Percentiles rank a stretch among this genome's conserved stretches.
Conservation (phyloP, 1,140 invertebrate genomes). For the Andricus grossulariae region DNA sequence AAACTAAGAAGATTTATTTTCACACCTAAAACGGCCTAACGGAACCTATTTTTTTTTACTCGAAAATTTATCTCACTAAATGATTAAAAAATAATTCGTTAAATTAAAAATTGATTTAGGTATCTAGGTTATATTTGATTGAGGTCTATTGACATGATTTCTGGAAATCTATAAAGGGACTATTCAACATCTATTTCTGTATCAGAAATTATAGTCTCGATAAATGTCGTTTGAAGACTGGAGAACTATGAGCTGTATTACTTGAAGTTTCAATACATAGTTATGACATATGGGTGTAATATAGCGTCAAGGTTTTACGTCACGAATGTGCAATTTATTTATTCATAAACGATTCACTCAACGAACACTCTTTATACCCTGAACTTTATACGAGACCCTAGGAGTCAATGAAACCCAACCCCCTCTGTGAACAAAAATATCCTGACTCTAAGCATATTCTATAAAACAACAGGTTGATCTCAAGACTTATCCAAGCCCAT, state of each 20-base stretch:
- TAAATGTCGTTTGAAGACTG: neutral
- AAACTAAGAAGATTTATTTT: too few species aligned
- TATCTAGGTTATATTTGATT: neutral
- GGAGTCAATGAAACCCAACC: conserved; percentile 24
- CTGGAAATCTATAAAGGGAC: neutral
- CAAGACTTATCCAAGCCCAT: neutral
- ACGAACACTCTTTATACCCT: neutral
- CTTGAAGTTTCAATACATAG: neutral
- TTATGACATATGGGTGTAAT: neutral
- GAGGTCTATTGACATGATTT: neutral
- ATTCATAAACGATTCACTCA: neutral
- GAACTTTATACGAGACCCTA: neutral
- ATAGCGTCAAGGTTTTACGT: neutral
- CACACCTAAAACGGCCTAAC: too few species aligned
- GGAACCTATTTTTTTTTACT: too few species aligned
- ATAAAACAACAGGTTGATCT: conserved; percentile 21
- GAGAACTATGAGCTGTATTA: neutral
- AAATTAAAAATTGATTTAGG: too few species aligned
- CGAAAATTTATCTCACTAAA: too few species aligned
- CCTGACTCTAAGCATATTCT: neutral
- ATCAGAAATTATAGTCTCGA: neutral
- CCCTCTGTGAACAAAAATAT: conserved; percentile 8
- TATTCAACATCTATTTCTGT: neutral
- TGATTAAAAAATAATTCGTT: too few species aligned
- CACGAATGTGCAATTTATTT: conserved; percentile 13